Conservation (phyloP, 2,888 invertebrate genomes). For the Chrysomela aeneicollis region DNA sequence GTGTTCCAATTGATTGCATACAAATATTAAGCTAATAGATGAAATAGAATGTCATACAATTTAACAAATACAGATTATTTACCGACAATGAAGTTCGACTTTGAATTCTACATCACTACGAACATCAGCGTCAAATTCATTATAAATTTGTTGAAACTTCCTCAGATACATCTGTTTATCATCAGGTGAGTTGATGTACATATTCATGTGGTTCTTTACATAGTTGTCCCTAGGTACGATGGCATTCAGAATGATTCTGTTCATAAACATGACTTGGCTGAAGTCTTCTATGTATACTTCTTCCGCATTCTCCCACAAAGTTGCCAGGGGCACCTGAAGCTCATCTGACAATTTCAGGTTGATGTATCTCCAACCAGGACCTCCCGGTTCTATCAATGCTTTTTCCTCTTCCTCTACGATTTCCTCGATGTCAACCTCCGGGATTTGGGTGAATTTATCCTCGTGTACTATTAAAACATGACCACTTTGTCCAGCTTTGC, state of each 20-base stretch:
- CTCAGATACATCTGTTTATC: constrained; percentile 67
- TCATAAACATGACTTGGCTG: constrained; percentile 65
- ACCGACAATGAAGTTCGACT: constrained; percentile 66
- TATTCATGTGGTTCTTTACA: constrained; percentile 65
- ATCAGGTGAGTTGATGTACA: constrained; percentile 66
- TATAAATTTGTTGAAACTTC: constrained; percentile 68
- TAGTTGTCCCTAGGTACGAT: constrained; percentile 67
- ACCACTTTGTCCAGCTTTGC: constrained; percentile 18
- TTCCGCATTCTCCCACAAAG: constrained; percentile 62
- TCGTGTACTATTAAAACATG: constrained; percentile 43
- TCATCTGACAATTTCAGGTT: constrained; percentile 52
- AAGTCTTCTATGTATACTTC: constrained; percentile 63
- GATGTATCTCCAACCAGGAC: constrained; percentile 58
- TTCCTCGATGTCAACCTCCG: constrained; percentile 44
- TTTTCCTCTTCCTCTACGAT: constrained; percentile 28
- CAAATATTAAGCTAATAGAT: too few relatives aligned
- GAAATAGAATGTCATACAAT: too few relatives aligned
- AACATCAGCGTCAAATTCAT: constrained; percentile 68
- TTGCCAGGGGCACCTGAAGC: constrained; percentile 54
- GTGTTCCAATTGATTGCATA: too few relatives aligned
- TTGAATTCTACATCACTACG: constrained; percentile 67
- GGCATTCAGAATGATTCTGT: constrained; percentile 65
- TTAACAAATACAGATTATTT: too few relatives aligned
- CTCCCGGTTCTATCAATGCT: constrained; percentile 50
- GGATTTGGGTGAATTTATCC: constrained; percentile 55